A percentile compares a stretch with the other conserved stretches of the same genome.
Evolutionary conservation across 1,140 invertebrate genomes (phyloP).

Genomic region (Camponotus pennsylvanicus): DNA sequence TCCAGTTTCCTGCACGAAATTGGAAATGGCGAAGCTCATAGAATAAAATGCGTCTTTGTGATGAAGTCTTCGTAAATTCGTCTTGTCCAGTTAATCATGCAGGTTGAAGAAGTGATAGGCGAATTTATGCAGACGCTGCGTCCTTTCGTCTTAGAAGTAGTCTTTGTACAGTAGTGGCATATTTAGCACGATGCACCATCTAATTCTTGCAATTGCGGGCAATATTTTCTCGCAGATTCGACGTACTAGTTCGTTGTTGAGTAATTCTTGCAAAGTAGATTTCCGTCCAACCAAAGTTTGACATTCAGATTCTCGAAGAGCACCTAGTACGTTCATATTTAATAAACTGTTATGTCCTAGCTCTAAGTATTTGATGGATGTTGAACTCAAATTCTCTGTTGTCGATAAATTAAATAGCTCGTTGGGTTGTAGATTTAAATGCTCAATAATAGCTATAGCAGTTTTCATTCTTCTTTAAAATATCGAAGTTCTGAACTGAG

Average conservation of each 20-base stretch:
- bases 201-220: slow-evolving; percentile 77
- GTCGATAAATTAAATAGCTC: slow-evolving; percentile 80
- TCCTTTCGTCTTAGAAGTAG: slow-evolving; percentile 70
- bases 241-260: slow-evolving; percentile 77
- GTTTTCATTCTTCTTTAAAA: slow-evolving; percentile 84
- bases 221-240: slow-evolving; percentile 78
- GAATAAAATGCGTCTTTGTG: slow-evolving; percentile 81
- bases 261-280: slow-evolving; percentile 84
- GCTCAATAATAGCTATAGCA: slow-evolving; percentile 78
- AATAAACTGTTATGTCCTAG: slow-evolving; percentile 85
- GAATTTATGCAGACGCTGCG: slow-evolving; percentile 77
- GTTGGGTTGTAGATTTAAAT: slow-evolving; percentile 84
- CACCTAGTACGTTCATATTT: slow-evolving; percentile 69
- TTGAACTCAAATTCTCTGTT: slow-evolving; percentile 79
- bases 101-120: slow-evolving; percentile 81
- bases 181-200: slow-evolving; percentile 75
- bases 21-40: slow-evolving; percentile 73
- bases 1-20: slow-evolving; percentile 32
- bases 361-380: slow-evolving; percentile 81
- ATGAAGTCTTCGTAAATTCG: slow-evolving; percentile 79
- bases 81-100: slow-evolving; percentile 80
- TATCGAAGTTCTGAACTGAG: slow-evolving; percentile 84
- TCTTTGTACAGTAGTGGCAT: slow-evolving; percentile 74
- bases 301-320: slow-evolving; percentile 73
- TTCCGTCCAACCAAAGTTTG: slow-evolving; percentile 82